Evolutionary conservation across 1,140 invertebrate genomes (phyloP).

Genomic region (Cyclina sinensis): DNA sequence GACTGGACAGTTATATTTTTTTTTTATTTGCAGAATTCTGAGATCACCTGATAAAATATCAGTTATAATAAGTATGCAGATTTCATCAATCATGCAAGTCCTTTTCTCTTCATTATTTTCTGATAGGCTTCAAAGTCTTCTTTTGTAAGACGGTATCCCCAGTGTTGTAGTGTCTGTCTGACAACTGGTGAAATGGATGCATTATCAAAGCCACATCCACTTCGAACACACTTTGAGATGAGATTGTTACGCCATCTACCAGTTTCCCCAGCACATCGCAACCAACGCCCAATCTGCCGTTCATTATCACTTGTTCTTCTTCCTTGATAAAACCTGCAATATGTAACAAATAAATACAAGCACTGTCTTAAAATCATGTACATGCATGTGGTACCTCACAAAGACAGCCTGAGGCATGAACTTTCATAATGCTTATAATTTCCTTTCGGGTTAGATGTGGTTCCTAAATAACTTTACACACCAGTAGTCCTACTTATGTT

Average conservation of each 20-base stretch:
- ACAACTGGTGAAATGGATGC: constrained; percentile 77
- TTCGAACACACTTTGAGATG: constrained; percentile 77
- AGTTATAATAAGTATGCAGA: too few species aligned
- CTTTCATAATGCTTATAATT: too few species aligned
- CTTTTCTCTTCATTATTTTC: constrained; percentile 73
- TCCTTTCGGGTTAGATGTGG: too few species aligned
- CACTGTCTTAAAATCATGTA: too few species aligned
- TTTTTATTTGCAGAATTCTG: too few species aligned
- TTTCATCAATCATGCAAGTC: constrained; percentile 33
- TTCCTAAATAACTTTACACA: too few species aligned
- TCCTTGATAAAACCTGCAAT: constrained; percentile 79
- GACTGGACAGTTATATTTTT: too few species aligned
- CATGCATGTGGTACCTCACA: too few species aligned
- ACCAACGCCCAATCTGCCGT: constrained; percentile 79
- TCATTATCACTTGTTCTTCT: constrained; percentile 77
- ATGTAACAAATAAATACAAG: too few species aligned
- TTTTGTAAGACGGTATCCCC: constrained; percentile 76
- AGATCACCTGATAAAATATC: too few species aligned
- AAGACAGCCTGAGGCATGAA: too few species aligned
- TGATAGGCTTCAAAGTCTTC: constrained; percentile 76
- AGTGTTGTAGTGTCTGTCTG: constrained; percentile 80
- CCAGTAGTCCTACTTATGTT: too few species aligned
- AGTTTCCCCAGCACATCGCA: constrained; percentile 76
- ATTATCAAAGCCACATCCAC: constrained; percentile 74
- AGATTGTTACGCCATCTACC: constrained; percentile 80